Conservation (phyloP, 2,797 vertebrate species). For the Poeciliopsis gracilis region DNA sequence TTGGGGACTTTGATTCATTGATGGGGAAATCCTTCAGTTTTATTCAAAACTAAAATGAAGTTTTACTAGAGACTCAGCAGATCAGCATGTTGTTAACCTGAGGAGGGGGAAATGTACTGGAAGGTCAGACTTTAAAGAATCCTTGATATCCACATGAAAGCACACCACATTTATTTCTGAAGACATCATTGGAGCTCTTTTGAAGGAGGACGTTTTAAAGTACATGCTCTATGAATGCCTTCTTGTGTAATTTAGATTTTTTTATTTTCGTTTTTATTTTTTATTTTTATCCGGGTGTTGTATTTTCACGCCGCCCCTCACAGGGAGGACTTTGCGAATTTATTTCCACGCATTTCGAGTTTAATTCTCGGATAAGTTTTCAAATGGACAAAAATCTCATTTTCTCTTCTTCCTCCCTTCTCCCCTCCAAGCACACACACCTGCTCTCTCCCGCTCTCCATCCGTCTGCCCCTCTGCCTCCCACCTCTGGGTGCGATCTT, state of each 20-base stretch:
- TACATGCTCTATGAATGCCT: neutral
- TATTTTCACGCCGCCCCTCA: too few species aligned
- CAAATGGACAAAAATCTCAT: constrained; percentile 33
- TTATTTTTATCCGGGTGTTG: too few species aligned
- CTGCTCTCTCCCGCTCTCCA: constrained; percentile 21
- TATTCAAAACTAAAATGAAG: neutral
- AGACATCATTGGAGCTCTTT: neutral
- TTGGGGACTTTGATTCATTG: neutral
- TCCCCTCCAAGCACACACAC: constrained; percentile 17
- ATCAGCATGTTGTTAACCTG: neutral
- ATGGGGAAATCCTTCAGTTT: neutral
- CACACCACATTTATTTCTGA: neutral
- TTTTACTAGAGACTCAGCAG: neutral
- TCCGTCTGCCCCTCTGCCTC: constrained; percentile 40
- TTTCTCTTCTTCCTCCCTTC: constrained; percentile 33
- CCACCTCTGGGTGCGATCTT: constrained; percentile 44
- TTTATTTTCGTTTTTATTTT: neutral
- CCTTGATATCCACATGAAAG: neutral
- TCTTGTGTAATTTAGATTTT: constrained; percentile 23
- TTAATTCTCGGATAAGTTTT: constrained; percentile 25
- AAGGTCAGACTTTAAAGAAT: neutral
- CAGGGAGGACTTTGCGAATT: constrained; percentile 36
- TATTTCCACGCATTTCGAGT: constrained; percentile 28
- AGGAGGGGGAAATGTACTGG: neutral
- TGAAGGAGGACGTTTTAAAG: neutral